Percentiles rank a stretch among this genome's conserved stretches.
Conservation (phyloP, 2,113 vertebrate genomes). For the Manacus vitellinus region DNA sequence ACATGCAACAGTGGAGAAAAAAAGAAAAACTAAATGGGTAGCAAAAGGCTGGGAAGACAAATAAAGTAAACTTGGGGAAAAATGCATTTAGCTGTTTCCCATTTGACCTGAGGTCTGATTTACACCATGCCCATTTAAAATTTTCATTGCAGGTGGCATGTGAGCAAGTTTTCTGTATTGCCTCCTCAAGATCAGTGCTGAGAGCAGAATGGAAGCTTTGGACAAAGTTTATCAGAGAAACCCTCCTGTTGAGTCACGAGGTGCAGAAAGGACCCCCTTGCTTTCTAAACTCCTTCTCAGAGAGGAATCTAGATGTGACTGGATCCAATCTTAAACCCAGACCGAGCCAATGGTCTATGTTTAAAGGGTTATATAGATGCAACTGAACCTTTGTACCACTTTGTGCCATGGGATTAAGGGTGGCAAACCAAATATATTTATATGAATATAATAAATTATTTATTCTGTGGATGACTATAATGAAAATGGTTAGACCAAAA, state of each 20-base stretch:
- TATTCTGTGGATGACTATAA: not conserved
- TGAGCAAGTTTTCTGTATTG: not conserved
- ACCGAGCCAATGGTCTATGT: not conserved
- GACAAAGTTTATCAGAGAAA: not conserved
- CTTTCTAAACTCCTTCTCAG: not conserved
- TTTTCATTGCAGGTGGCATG: not conserved
- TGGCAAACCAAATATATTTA: not conserved
- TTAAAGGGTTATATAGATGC: not conserved
- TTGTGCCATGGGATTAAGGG: not conserved
- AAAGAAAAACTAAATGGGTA: not conserved
- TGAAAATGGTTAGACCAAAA: not conserved
- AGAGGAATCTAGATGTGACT: not conserved
- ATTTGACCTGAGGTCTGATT: not conserved
- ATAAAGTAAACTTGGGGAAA: not conserved
- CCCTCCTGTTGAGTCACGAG: not conserved
- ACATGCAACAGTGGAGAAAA: not conserved
- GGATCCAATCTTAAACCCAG: not conserved
- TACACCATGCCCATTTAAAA: not conserved
- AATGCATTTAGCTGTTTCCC: not conserved
- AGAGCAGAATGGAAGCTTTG: not conserved
- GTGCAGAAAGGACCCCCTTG: not conserved
- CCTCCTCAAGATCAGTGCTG: not conserved
- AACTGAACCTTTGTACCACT: not conserved
- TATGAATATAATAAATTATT: not conserved
- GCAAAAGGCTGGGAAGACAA: not conserved